phyloP scores from a whole-genome alignment of 2,888 invertebrate genomes.

The Meiosimyza decipiens region DNA sequence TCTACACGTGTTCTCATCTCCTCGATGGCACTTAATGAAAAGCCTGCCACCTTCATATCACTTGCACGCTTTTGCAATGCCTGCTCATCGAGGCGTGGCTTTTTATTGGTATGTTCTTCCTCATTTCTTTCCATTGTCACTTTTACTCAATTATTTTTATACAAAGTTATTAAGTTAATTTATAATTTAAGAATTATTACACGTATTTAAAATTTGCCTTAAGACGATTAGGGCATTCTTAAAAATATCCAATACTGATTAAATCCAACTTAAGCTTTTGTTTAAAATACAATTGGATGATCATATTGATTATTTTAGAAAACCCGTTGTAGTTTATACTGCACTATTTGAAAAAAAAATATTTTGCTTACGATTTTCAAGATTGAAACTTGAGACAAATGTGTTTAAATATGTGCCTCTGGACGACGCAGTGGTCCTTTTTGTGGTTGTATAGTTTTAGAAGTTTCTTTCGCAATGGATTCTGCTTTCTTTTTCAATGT shows the following conservation, averaged over 20 bases:
- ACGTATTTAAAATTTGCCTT: conserved; percentile 37
- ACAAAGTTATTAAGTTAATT: not conserved
- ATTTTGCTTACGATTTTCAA: too few relatives aligned
- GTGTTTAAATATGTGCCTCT: conserved; percentile 5
- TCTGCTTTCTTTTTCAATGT: conserved; percentile 52
- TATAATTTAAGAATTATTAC: conserved; percentile 20
- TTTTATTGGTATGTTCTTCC: conserved; percentile 37
- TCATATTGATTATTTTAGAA: conserved; percentile 67
- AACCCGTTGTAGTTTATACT: conserved; percentile 45
- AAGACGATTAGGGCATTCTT: conserved; percentile 57
- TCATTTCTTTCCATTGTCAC: conserved; percentile 26
- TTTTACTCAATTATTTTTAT: not conserved
- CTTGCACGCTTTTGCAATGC: conserved; percentile 48
- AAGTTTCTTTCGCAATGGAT: conserved; percentile 63
- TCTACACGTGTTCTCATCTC: conserved; percentile 60
- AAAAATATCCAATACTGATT: conserved; percentile 67
- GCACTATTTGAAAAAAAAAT: not conserved
- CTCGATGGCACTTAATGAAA: conserved; percentile 62
- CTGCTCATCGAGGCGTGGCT: conserved; percentile 47
- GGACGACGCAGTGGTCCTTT: conserved; percentile 17
- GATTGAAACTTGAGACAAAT: too few relatives aligned
- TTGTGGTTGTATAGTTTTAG: conserved; percentile 23
- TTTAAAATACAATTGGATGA: conserved; percentile 65
- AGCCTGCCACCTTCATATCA: conserved; percentile 60
- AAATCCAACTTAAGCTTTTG: conserved; percentile 66